Evolutionary conservation across 2,113 vertebrate species (phyloP), one percentile per base, ranked within the genome.

Genomic region (Natator depressus): DNA sequence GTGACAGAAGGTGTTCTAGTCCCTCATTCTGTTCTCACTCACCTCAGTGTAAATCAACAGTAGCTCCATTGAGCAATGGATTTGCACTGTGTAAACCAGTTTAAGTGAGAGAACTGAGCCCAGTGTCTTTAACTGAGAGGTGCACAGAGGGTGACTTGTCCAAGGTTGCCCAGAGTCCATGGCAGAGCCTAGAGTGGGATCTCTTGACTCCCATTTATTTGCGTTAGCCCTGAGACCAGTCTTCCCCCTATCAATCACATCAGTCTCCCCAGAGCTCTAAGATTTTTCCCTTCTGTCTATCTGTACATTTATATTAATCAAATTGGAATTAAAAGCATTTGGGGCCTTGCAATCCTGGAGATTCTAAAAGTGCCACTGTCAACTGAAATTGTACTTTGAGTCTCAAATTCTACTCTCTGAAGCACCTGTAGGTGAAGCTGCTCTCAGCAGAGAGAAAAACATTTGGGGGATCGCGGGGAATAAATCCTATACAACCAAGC

Each of bases 401-500:
- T 80, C 9, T 59, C 17, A 20, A 17, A n/a, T 46, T 85, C 31
- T 3, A 38, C 57, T 31, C 86, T 88, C 88, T 88, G 22, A 93
- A 76, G 29, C 35, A 25, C 46, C 89, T 46, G 6, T 54, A 51
- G 35, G 7, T 88, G 65, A 16, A 69, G 6, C 16, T 85, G 1
- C 76, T 82, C 35, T 88, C 3, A 5, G 29, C 51, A 51, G 24
- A 81, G 72, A 87, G 31, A 27, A 92, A n/a, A 87, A 42, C 0
- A 84, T 54, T 89, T 93, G 2, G 20, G 35, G 69, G 25, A 16
- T 46, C 35, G 50, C 42, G n/a, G 38, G 84, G 51, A 14, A 20
- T 69, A 2, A 1, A 0, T 57, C 8, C 1, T 69, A 27, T 4
- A 6, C 19, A 93, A 12, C 38, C 53, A 42, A 53, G n/a, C 80